These are phyloP conservation scores for Isichthys henryi DNA, from an alignment of 2,113 vertebrate genomes.

Conservation along the genomic window DNA sequence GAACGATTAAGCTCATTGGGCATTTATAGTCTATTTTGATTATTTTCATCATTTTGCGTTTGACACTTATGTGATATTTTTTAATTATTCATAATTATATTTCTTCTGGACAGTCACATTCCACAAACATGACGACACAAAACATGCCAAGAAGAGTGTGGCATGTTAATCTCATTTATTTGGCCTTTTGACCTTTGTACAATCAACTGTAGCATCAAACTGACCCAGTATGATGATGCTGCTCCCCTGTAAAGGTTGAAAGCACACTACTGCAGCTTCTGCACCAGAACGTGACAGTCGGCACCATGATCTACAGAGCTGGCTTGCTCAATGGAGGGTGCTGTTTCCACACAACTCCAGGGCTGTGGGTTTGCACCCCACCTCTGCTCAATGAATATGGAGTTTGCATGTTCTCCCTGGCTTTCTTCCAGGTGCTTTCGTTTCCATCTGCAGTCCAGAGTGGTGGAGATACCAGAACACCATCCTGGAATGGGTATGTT, in stretches of 20 bases:
- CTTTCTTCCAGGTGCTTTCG: background rate
- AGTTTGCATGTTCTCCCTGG: background rate
- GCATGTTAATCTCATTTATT: background rate
- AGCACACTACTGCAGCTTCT: background rate
- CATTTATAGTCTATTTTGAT: background rate
- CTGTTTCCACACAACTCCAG: background rate
- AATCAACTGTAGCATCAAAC: background rate
- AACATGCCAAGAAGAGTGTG: background rate
- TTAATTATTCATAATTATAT: background rate
- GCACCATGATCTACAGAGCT: background rate
- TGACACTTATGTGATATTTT: background rate
- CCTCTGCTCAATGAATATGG: background rate
- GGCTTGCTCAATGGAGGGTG: background rate
- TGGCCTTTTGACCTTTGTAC: background rate
- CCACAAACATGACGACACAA: background rate
- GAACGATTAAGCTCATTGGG: background rate
- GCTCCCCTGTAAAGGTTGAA: background rate
- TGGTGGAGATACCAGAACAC: background rate
- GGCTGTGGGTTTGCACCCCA: background rate
- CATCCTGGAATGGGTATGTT: background rate
- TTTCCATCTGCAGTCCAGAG: background rate
- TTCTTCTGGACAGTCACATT: background rate
- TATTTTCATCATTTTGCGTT: background rate
- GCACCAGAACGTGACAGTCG: background rate
- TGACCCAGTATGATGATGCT: background rate